Percentiles rank a stretch among this genome's conserved stretches.
These are phyloP conservation scores for Heterohyrax brucei DNA, from an alignment of 2,797 vertebrate species.

Conservation along the genomic window DNA sequence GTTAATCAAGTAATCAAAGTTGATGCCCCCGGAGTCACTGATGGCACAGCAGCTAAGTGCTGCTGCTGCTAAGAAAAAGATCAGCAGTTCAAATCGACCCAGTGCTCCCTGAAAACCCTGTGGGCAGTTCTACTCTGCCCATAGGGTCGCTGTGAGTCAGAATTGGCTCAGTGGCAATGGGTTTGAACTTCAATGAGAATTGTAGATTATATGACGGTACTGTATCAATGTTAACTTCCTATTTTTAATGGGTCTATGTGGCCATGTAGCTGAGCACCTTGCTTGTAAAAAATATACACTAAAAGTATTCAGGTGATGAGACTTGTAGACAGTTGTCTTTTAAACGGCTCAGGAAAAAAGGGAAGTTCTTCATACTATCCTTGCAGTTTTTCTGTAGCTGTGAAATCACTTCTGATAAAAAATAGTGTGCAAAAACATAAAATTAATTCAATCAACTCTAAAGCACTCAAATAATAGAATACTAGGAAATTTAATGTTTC, in stretches of 20 bases:
- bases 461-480: not conserved
- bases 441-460: slow-evolving; percentile 6
- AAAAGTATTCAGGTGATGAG: not conserved
- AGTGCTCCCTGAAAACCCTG: too few species aligned
- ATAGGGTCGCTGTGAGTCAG: too few species aligned
- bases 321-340: not conserved
- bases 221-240: not conserved
- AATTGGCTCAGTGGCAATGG: too few species aligned
- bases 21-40: not conserved
- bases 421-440: not conserved
- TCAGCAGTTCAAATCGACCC: too few species aligned
- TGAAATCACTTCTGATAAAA: slow-evolving; percentile 18
- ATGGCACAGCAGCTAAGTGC: too few species aligned
- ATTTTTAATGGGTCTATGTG: not conserved
- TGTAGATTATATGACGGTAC: fast-evolving
- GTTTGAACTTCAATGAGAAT: not conserved
- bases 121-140: too few species aligned
- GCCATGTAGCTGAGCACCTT: not conserved
- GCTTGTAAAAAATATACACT: not conserved
- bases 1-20: not conserved
- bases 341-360: not conserved
- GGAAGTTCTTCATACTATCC: not conserved
- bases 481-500: not conserved
- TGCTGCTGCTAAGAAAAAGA: too few species aligned
- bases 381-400: slow-evolving; percentile 24